phyloP scores from a whole-genome alignment of 1,140 invertebrate species.

The Caerostris darwini region DNA sequence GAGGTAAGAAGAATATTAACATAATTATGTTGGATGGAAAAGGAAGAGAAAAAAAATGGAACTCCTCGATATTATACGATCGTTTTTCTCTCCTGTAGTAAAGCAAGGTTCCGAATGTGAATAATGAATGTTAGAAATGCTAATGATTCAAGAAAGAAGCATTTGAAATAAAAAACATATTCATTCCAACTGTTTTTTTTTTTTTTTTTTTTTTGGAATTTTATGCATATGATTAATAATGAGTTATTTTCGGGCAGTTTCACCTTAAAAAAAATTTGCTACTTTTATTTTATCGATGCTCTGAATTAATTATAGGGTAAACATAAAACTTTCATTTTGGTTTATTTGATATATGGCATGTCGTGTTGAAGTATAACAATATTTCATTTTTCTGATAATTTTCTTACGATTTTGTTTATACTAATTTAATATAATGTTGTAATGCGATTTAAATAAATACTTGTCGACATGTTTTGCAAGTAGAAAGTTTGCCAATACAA shows the following conservation, averaged over 20 bases:
- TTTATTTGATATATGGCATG: no score
- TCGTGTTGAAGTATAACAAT: no score
- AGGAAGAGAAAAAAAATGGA: not conserved
- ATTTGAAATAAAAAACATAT: not conserved
- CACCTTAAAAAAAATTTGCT: not conserved
- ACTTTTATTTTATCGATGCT: no score
- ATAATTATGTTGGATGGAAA: constrained; percentile 42
- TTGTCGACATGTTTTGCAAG: no score
- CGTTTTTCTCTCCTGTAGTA: not conserved
- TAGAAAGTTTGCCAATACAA: no score
- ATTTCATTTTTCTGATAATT: no score
- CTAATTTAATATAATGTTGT: no score
- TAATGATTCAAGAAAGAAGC: not conserved
- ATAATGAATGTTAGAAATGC: constrained; percentile 17
- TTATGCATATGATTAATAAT: not conserved
- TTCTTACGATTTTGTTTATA: no score
- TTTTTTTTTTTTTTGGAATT: not conserved
- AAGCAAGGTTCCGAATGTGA: not conserved
- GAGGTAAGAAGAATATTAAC: constrained; percentile 40
- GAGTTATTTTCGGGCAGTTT: not conserved
- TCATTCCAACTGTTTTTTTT: not conserved
- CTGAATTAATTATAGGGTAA: no score
- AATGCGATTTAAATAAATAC: no score
- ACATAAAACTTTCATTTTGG: no score
- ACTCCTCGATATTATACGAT: not conserved